phyloP scores from a whole-genome alignment of 2,797 vertebrate species.

The Ambastaia sidthimunki region DNA sequence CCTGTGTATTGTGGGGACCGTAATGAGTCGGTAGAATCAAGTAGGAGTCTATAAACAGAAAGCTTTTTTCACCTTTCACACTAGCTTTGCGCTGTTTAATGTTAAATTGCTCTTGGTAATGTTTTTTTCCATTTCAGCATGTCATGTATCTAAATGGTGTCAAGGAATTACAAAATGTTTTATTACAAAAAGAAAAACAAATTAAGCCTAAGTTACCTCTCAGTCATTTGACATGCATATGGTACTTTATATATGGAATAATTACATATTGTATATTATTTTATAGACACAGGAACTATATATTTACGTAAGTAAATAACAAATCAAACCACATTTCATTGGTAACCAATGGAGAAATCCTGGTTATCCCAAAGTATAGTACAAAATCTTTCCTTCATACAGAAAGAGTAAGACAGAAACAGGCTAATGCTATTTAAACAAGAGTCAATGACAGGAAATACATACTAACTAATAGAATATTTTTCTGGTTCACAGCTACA shows the following conservation, averaged over 20 bases:
- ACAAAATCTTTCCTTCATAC: too few species aligned
- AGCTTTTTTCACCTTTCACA: conserved; percentile 13
- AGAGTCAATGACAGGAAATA: neutral
- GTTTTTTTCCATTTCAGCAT: neutral
- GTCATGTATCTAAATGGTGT: neutral
- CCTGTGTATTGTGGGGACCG: conserved; percentile 8
- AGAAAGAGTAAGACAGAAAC: neutral
- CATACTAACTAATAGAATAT: neutral
- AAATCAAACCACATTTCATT: too few species aligned
- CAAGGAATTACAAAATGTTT: neutral
- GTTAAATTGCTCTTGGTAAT: neutral
- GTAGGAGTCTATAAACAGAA: conserved; percentile 21
- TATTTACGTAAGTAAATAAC: too few species aligned
- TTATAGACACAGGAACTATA: too few species aligned
- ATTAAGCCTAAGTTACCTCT: neutral
- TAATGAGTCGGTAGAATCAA: conserved; percentile 15
- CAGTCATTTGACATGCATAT: too few species aligned
- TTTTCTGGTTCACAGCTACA: neutral
- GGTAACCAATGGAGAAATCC: too few species aligned
- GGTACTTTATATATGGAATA: too few species aligned
- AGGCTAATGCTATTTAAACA: neutral
- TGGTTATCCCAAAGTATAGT: too few species aligned
- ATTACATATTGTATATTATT: too few species aligned
- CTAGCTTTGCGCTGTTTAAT: neutral
- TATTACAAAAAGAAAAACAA: neutral